Base-by-base conservation (phyloP, 2,113 vertebrate species). In the Theristicus caerulescens region DNA sequence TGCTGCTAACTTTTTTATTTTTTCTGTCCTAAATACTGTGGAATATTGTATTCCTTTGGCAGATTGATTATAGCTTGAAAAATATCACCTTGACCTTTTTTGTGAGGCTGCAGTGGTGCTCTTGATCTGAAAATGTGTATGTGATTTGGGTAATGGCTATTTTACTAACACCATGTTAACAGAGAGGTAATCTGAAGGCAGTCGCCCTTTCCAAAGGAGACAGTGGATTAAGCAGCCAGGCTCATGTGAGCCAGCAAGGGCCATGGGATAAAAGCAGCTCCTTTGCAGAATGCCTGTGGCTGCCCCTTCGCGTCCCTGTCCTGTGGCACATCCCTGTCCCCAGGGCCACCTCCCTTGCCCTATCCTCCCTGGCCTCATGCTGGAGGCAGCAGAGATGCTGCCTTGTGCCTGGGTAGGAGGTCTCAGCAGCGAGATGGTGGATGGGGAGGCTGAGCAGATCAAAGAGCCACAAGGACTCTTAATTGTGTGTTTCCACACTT, bases 301-400 rank as follows among this genome's bases (percentile, higher is more conserved):
- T 38, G 15, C 51, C 7, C 19, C 22, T 66, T 47, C 0, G 0
- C 36, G n/a, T 49, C 4, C 40, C 6, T 40, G 13, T 26, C 34
- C 51, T 16, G 5, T n/a, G 47, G 9, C 13, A 7, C 2, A 14
- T 44, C 44, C 32, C 19, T 36, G 16, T 61, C 20, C 29, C 42
- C 36, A 34, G 40, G 47, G 65, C 34, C 18, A 65, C 24, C 14
- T 65, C 47, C 19, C 31, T 49, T 19, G 40, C n/a, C 40, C 49
- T 17, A 0, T 18, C 10, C 6, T 85, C 22, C 13, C 54, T 16
- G n/a, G 4, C 9, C 24, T 82, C 13, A 0, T 1, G 10, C 8
- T 1, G 1, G 6, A 54, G 62, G 22, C 9, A 15, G 74, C 16
- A 71, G 36, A 4, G 10, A 2, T 16, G 14, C 13, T 66, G 15